Conservation (phyloP, 1,140 invertebrate species). For the Brachionus koreanus region DNA sequence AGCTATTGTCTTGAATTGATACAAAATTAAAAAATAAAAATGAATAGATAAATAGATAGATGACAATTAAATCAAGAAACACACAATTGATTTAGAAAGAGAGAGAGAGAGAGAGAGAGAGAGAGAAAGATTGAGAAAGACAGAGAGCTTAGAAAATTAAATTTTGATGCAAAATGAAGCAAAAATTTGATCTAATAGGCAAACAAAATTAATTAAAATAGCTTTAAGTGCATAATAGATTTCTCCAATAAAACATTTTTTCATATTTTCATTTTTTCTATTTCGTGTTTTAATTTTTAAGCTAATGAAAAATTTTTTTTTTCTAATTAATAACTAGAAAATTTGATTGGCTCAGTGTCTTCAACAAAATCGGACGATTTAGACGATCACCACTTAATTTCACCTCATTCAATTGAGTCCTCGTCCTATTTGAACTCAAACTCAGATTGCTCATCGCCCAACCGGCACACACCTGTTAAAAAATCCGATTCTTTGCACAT, state of each 20-base stretch:
- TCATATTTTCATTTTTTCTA: not conserved
- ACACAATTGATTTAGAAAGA: not conserved
- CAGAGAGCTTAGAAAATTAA: not conserved
- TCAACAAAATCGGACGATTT: not conserved
- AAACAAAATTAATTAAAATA: not conserved
- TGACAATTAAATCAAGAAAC: not conserved
- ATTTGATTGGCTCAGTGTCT: not conserved
- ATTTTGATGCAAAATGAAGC: not conserved
- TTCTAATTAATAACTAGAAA: not conserved
- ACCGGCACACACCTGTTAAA: not conserved
- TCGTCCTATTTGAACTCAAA: slow-evolving; percentile 4
- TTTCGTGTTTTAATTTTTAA: not conserved
- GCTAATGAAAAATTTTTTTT: not conserved
- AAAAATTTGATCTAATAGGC: not conserved
- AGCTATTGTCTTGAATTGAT: not conserved
- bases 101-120: not conserved
- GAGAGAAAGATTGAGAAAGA: not conserved
- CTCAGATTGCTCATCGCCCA: slow-evolving; percentile 14
- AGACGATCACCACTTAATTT: slow-evolving; percentile 7
- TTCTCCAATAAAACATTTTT: not conserved
- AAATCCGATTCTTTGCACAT: not conserved
- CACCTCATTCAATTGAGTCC: slow-evolving; percentile 8
- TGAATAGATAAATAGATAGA: not conserved
- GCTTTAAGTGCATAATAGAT: not conserved
- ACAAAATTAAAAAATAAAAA: not conserved